Conservation (phyloP, 2,113 vertebrate species). For the Python bivittatus region DNA sequence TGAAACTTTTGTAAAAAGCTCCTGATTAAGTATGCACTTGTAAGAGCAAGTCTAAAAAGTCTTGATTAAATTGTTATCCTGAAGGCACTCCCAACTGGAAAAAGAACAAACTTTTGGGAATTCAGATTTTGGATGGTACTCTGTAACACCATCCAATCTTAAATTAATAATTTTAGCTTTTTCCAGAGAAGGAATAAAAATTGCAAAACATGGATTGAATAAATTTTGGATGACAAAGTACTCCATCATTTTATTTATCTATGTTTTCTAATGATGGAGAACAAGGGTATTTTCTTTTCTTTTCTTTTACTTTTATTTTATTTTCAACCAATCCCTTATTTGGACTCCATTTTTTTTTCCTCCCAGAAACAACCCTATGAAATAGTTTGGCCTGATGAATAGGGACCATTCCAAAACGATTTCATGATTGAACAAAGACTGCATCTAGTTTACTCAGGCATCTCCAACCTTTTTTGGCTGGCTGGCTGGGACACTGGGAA, state of each 20-base stretch:
- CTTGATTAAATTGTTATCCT: neutral
- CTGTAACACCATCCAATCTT: neutral
- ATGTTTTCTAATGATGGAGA: neutral
- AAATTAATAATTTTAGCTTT: neutral
- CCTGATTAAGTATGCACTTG: neutral
- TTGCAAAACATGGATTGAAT: neutral
- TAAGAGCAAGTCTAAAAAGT: neutral
- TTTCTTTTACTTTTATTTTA: neutral
- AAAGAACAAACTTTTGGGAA: neutral
- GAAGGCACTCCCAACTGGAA: neutral
- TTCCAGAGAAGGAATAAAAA: neutral
- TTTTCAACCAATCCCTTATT: neutral
- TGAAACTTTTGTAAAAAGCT: neutral
- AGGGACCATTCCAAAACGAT: neutral
- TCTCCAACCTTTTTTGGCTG: neutral
- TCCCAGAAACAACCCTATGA: neutral
- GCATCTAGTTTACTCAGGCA: neutral
- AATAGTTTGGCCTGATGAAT: neutral
- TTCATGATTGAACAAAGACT: neutral
- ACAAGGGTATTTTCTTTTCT: neutral
- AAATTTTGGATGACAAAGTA: neutral
- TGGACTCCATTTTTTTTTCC: neutral
- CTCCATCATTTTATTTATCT: neutral
- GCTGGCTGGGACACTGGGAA: neutral
- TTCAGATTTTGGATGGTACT: neutral